A percentile compares a stretch with the other conserved stretches of the same genome.
Conservation (phyloP, 2,797 vertebrate genomes). For the Sebastes oblongus region DNA sequence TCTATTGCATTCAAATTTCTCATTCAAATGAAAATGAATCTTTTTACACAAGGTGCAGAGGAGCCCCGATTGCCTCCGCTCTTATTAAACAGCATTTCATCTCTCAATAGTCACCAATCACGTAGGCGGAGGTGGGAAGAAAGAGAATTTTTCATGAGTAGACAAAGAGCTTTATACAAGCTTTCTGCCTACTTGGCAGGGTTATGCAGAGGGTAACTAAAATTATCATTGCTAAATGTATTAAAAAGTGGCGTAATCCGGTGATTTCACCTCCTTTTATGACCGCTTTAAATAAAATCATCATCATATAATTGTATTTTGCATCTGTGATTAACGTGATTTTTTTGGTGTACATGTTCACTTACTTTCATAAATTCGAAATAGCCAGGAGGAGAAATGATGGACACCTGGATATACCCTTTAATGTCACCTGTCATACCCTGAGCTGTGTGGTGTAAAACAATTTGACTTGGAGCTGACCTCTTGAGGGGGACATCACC, state of each 20-base stretch:
- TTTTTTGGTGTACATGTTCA: background rate
- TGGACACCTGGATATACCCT: background rate
- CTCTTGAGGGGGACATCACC: conserved; percentile 94
- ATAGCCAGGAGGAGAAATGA: background rate
- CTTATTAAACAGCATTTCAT: conserved; percentile 36
- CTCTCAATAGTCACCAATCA: conserved; percentile 21
- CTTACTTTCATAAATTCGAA: background rate
- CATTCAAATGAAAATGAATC: conserved; percentile 48
- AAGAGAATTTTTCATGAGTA: conserved; percentile 28
- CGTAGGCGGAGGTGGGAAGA: conserved; percentile 16
- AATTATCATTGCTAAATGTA: conserved; percentile 27
- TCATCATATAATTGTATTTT: background rate
- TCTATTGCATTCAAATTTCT: conserved; percentile 12
- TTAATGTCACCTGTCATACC: background rate
- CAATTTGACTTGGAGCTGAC: conserved; percentile 73
- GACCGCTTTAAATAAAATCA: background rate
- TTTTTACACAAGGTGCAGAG: conserved; percentile 11
- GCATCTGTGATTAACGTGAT: background rate
- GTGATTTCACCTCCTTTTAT: conserved; percentile 19
- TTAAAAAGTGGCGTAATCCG: conserved; percentile 4
- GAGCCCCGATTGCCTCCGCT: conserved; percentile 27
- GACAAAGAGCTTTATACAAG: conserved; percentile 26
- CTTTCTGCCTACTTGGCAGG: conserved; percentile 24
- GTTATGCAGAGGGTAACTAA: conserved; percentile 39
- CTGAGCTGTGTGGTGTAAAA: background rate